Conservation (phyloP, 2,797 vertebrate genomes). For the Micropoecilia bifurca region DNA sequence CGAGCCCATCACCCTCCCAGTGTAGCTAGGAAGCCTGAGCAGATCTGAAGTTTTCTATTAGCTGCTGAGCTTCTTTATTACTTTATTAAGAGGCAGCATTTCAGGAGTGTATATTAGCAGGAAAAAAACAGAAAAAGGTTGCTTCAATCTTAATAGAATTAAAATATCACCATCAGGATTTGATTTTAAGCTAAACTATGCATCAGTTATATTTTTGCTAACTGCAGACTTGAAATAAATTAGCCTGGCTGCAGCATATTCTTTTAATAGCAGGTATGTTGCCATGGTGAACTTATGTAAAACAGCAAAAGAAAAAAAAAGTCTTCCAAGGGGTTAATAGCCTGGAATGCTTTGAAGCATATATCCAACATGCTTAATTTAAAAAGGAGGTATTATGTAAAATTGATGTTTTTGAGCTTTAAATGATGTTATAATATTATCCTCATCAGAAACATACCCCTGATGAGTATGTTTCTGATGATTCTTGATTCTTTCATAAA, state of each 20-base stretch:
- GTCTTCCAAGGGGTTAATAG: background rate
- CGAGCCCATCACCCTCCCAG: constrained; percentile 86
- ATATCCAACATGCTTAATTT: background rate
- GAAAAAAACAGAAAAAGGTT: background rate
- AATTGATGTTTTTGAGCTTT: background rate
- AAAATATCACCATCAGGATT: background rate
- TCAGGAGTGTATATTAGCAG: constrained; percentile 20
- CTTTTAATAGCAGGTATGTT: constrained; percentile 7
- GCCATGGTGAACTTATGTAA: background rate
- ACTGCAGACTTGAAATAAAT: constrained; percentile 1
- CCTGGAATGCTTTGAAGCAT: background rate
- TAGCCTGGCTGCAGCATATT: background rate
- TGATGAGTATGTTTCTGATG: too few species aligned
- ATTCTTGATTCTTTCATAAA: background rate
- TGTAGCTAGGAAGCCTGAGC: constrained; percentile 84
- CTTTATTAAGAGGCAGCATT: constrained; percentile 25
- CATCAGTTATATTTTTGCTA: background rate
- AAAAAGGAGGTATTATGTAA: background rate
- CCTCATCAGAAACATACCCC: background rate
- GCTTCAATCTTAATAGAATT: constrained; percentile 5
- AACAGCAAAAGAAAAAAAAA: background rate
- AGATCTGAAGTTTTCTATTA: constrained; percentile 40
- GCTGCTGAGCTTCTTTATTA: constrained; percentile 53
- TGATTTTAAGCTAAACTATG: background rate
- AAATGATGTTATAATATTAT: background rate